Conservation (phyloP, 1,140 invertebrate species). For the Nasonia giraulti region DNA sequence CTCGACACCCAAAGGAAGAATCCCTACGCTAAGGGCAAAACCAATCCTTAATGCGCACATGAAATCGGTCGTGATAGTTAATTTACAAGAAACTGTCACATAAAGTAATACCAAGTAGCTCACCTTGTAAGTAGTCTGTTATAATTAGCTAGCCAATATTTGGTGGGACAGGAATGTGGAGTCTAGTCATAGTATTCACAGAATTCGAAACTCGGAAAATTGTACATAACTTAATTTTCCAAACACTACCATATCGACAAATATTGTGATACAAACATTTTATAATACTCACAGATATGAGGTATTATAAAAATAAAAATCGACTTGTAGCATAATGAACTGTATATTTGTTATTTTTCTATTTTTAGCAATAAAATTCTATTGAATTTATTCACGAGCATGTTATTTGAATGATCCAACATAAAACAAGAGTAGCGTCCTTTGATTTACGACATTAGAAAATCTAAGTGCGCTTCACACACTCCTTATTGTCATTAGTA, state of each 20-base stretch:
- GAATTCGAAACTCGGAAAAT: background rate
- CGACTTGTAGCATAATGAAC: background rate
- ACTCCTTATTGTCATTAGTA: too few relatives aligned
- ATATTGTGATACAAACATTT: background rate
- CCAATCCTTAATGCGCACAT: background rate
- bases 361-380: background rate
- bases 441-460: too few relatives aligned
- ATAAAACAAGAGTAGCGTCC: too few relatives aligned
- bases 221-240: background rate
- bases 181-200: background rate
- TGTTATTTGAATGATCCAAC: too few relatives aligned
- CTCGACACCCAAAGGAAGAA: constrained; percentile 51
- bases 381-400: background rate
- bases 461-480: too few relatives aligned
- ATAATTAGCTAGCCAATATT: background rate
- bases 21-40: constrained; percentile 58
- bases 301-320: background rate
- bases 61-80: background rate
- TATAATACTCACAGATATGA: background rate
- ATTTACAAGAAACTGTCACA: background rate
- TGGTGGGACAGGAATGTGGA: background rate
- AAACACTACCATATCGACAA: background rate
- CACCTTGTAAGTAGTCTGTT: background rate
- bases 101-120: background rate
- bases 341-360: background rate